These are phyloP conservation scores for Engraulis encrasicolus DNA, from an alignment of 2,113 vertebrate genomes.

Conservation along the genomic window DNA sequence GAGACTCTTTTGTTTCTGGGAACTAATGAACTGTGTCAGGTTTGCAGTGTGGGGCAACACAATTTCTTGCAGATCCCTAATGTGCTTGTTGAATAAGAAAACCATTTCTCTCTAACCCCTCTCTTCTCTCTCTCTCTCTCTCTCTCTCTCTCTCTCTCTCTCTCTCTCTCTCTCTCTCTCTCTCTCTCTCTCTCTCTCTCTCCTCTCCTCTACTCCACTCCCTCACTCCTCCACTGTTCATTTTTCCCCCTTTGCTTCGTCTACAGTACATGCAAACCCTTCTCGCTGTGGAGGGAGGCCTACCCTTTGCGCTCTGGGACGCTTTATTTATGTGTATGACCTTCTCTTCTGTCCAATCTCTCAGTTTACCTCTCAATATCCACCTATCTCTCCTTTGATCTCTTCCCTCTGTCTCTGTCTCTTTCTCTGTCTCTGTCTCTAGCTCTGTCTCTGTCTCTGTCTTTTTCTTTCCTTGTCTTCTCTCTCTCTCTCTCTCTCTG, in stretches of 20 bases:
- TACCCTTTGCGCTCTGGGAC: no score
- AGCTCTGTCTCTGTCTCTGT: not conserved
- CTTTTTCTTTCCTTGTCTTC: not conserved
- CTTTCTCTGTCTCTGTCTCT: not conserved
- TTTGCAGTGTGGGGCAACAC: constrained; percentile 49
- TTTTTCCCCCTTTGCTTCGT: no score
- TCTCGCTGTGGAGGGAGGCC: no score
- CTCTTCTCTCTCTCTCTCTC: no score
- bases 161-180: not conserved
- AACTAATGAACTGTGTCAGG: constrained; percentile 58
- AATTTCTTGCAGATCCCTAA: constrained; percentile 47
- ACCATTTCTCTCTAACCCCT: constrained; percentile 29
- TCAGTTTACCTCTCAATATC: no score
- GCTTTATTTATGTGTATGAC: no score
- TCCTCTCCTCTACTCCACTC: not conserved
- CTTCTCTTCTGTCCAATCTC: no score
- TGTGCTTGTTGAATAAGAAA: constrained; percentile 54
- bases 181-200: not conserved
- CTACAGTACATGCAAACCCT: no score
- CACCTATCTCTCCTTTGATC: not conserved
- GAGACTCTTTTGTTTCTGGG: constrained; percentile 53
- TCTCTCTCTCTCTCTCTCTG: not conserved
- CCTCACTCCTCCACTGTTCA: no score
- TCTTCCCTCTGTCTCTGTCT: not conserved
- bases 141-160: not conserved